phyloP scores from a whole-genome alignment of 2,888 invertebrate species.

The Erannis defoliaria region DNA sequence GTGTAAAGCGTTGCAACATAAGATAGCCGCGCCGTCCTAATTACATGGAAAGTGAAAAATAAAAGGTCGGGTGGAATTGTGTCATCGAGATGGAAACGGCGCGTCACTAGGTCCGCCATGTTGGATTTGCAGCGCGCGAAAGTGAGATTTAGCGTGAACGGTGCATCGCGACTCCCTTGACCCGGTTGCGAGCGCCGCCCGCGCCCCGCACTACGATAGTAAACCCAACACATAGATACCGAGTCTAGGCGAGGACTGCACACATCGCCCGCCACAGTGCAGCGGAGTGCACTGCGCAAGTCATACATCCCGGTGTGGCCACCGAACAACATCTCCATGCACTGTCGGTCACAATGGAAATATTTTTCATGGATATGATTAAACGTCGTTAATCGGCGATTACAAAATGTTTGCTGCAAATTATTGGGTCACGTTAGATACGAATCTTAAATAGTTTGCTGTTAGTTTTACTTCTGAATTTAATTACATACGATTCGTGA shows the following conservation, averaged over 20 bases:
- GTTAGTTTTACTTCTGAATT: slow-evolving; percentile 42
- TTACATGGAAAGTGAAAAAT: slow-evolving; percentile 44
- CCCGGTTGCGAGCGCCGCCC: slow-evolving; percentile 68
- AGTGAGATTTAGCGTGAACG: slow-evolving; percentile 86
- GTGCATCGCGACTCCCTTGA: slow-evolving; percentile 86
- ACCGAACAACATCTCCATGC: slow-evolving; percentile 35
- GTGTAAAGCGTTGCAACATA: slow-evolving; percentile 75
- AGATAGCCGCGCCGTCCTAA: slow-evolving; percentile 45
- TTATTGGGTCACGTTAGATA: slow-evolving; percentile 50
- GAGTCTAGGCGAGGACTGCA: slow-evolving; percentile 62
- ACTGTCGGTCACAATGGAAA: slow-evolving; percentile 58
- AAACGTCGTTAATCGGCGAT: slow-evolving; percentile 48
- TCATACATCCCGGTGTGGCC: slow-evolving; percentile 3
- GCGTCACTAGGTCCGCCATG: slow-evolving; percentile 77
- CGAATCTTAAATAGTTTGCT: slow-evolving; percentile 44
- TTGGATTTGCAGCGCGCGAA: slow-evolving; percentile 83
- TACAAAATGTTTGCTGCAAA: slow-evolving; percentile 46
- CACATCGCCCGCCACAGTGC: slow-evolving; percentile 18
- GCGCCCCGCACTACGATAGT: slow-evolving; percentile 71
- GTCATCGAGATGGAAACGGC: slow-evolving; percentile 74
- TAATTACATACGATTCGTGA: slow-evolving; percentile 48
- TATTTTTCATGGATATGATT: slow-evolving; percentile 63
- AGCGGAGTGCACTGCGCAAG: slow-evolving; percentile 6
- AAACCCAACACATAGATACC: slow-evolving; percentile 68
- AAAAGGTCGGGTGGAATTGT: slow-evolving; percentile 52